A percentile compares a stretch with the other conserved stretches of the same genome.
phyloP scores from a whole-genome alignment of 2,113 vertebrate species.

The Crotalus helleri region DNA sequence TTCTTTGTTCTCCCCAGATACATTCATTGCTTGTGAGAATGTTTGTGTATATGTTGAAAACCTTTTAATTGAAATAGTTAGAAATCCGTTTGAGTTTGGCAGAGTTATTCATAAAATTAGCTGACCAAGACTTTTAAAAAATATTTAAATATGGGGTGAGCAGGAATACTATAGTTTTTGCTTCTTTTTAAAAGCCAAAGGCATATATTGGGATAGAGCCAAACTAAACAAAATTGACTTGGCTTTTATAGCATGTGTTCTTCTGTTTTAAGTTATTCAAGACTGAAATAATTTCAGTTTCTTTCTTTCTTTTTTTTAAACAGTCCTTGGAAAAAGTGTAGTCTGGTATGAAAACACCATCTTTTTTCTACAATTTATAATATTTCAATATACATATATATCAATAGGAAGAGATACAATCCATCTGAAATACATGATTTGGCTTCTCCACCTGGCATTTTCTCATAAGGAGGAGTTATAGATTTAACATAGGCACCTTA shows the following conservation, averaged over 20 bases:
- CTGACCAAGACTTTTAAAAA: not conserved
- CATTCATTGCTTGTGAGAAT: not conserved
- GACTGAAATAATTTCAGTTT: slow-evolving; percentile 11
- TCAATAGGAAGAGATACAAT: not conserved
- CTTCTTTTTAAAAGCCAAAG: not conserved
- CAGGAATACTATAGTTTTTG: not conserved
- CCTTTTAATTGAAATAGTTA: slow-evolving; percentile 32
- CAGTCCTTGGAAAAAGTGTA: not conserved
- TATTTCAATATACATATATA: not conserved
- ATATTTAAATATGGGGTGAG: not conserved
- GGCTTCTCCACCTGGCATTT: not conserved
- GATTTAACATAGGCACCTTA: not conserved
- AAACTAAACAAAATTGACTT: slow-evolving; percentile 35
- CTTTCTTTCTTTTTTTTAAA: not conserved
- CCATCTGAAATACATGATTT: not conserved
- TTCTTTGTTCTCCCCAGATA: not conserved
- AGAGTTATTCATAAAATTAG: not conserved
- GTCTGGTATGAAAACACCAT: not conserved
- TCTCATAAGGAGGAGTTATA: not conserved
- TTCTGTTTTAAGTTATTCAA: slow-evolving; percentile 18
- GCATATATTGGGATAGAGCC: slow-evolving; percentile 51
- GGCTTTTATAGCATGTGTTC: not conserved
- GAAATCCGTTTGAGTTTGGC: slow-evolving; percentile 26
- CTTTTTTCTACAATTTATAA: not conserved
- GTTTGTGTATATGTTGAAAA: slow-evolving; percentile 27